Percentiles rank a stretch among this genome's conserved stretches.
Evolutionary conservation across 2,888 invertebrate genomes (phyloP).

Genomic region (Eucriotettix oculatus): DNA sequence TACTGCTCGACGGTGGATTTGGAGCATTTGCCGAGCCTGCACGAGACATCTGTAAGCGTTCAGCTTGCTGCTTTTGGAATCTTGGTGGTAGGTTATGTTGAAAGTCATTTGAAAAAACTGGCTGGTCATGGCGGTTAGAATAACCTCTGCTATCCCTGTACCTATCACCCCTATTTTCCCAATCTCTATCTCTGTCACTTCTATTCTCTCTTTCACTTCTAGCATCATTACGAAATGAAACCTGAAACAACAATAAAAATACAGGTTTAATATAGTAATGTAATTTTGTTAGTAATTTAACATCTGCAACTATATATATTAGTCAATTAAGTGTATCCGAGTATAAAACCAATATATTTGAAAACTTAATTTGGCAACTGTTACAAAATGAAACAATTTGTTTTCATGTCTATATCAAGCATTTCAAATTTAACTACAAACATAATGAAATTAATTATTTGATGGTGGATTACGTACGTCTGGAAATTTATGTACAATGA

Average conservation of each 20-base stretch:
- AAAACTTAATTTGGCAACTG: no score
- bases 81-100: slow-evolving; percentile 74
- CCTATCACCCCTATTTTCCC: slow-evolving; percentile 21
- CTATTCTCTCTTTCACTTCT: slow-evolving; percentile 14
- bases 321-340: no score
- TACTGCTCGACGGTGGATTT: slow-evolving; percentile 1
- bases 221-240: slow-evolving; percentile 4
- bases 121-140: slow-evolving; percentile 15
- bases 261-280: no score
- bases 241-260: no score
- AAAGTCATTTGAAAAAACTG: slow-evolving; percentile 55
- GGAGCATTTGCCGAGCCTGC: slow-evolving; percentile 6
- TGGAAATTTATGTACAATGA: no score
- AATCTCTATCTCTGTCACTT: slow-evolving; percentile 11
- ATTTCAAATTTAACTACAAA: no score
- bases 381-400: no score
- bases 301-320: background rate
- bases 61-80: slow-evolving; percentile 61
- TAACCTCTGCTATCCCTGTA: slow-evolving; percentile 18
- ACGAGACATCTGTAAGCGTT: slow-evolving; percentile 15
- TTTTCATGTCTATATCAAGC: no score
- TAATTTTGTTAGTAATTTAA: background rate
- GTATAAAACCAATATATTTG: no score
- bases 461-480: no score
- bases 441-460: no score